Evolutionary conservation across 2,888 invertebrate genomes (phyloP).

Genomic region (Molorchus minor): DNA sequence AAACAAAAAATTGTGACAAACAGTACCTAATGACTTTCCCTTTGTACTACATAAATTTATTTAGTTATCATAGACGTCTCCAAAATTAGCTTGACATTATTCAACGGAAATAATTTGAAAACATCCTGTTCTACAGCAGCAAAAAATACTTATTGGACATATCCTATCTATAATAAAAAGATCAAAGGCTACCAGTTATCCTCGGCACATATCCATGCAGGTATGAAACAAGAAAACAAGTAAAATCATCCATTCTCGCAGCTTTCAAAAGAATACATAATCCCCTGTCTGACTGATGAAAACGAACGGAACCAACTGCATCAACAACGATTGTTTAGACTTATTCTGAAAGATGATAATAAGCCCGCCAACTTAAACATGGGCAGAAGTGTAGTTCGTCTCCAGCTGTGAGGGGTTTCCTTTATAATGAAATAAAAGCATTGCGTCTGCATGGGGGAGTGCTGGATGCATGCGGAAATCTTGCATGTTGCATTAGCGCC

Average conservation of each 20-base stretch:
- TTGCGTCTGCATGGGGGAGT: conserved; percentile 51
- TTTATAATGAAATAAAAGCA: conserved; percentile 55
- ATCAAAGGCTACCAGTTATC: conserved; percentile 4
- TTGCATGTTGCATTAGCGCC: conserved; percentile 12
- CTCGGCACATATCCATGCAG: conserved; percentile 24
- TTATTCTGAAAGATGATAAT: conserved; percentile 49
- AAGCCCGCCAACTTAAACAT: conserved; percentile 47
- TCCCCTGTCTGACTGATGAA: conserved; percentile 38
- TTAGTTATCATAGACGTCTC: too few relatives aligned
- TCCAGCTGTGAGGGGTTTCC: conserved; percentile 43
- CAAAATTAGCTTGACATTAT: too few relatives aligned
- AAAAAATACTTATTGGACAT: not conserved
- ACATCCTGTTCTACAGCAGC: too few relatives aligned
- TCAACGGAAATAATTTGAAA: too few relatives aligned
- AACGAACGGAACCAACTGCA: conserved; percentile 52
- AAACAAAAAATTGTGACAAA: too few relatives aligned
- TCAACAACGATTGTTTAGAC: conserved; percentile 57
- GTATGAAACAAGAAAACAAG: conserved; percentile 37
- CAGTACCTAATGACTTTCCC: too few relatives aligned
- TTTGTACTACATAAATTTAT: too few relatives aligned
- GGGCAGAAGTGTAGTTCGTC: conserved; percentile 41
- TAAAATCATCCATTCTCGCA: conserved; percentile 34
- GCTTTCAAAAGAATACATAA: conserved; percentile 44
- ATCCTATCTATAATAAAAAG: conserved; percentile 5
- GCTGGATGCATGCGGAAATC: conserved; percentile 15